These are phyloP conservation scores for Catharus ustulatus DNA, from an alignment of 2,797 vertebrate species.

Conservation along the genomic window DNA sequence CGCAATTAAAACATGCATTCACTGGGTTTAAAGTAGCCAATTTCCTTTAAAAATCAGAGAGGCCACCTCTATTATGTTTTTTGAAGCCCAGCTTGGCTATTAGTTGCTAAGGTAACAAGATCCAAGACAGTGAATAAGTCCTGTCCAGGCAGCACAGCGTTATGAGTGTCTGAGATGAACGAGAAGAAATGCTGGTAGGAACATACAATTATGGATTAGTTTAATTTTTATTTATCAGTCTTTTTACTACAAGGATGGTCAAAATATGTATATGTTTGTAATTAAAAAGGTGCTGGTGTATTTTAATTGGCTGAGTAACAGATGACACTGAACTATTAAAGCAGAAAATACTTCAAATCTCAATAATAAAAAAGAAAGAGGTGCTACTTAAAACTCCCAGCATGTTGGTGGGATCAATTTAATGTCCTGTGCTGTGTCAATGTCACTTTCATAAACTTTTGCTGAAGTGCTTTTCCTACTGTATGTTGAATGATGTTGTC, in stretches of 20 bases:
- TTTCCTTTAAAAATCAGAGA: constrained; percentile 69
- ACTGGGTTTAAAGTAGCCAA: constrained; percentile 64
- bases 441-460: constrained; percentile 50
- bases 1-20: constrained; percentile 68
- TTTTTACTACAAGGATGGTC: not conserved
- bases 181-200: not conserved
- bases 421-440: constrained; percentile 55
- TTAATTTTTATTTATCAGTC: not conserved
- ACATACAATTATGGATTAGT: not conserved
- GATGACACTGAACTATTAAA: not conserved
- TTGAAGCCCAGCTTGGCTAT: constrained; percentile 65
- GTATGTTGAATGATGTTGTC: constrained; percentile 66
- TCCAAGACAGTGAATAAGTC: constrained; percentile 9
- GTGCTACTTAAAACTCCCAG: not conserved
- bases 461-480: constrained; percentile 52
- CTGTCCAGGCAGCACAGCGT: not conserved
- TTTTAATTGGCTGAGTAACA: not conserved
- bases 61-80: constrained; percentile 62
- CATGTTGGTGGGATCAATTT: constrained; percentile 38
- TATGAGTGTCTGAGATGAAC: not conserved
- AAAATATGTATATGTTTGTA: not conserved
- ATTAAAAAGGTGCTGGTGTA: not conserved
- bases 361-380: not conserved
- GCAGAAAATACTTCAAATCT: not conserved
- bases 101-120: constrained; percentile 79